A percentile compares a stretch with the other conserved stretches of the same genome.
Conservation (phyloP, 1,140 invertebrate genomes). For the Drosophila truncata region DNA sequence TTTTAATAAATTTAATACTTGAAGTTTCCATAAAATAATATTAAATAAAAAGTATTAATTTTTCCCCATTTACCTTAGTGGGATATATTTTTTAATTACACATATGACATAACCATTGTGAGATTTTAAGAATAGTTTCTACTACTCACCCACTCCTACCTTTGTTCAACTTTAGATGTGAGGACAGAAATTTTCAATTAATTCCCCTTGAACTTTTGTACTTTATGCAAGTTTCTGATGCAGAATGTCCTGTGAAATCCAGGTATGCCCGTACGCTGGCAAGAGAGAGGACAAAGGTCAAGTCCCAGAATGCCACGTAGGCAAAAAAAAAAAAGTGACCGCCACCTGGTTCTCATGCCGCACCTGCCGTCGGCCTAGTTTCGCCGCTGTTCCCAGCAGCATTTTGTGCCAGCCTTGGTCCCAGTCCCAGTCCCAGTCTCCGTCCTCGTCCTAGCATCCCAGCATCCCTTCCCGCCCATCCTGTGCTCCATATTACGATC, state of each 20-base stretch:
- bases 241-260: conserved; percentile 12
- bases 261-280: conserved; percentile 18
- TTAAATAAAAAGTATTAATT: no score
- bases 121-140: background rate
- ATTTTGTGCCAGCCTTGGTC: conserved; percentile 11
- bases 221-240: conserved; percentile 22
- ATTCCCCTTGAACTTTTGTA: conserved; percentile 8
- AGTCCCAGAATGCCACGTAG: conserved; percentile 53
- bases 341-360: conserved; percentile 19
- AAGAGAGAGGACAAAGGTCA: conserved; percentile 45
- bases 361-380: conserved; percentile 59
- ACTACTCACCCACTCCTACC: background rate
- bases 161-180: conserved; percentile 8
- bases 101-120: background rate
- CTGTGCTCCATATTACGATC: conserved; percentile 45
- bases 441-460: background rate
- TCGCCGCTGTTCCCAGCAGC: conserved; percentile 30
- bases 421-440: background rate
- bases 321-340: conserved; percentile 38
- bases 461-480: background rate
- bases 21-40: background rate
- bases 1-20: background rate
- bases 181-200: conserved; percentile 24
- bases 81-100: conserved; percentile 2
- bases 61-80: no score